Percentiles rank a stretch among this genome's conserved stretches.
Conservation (phyloP, 2,888 invertebrate species). For the Chymomyza caudatula region DNA sequence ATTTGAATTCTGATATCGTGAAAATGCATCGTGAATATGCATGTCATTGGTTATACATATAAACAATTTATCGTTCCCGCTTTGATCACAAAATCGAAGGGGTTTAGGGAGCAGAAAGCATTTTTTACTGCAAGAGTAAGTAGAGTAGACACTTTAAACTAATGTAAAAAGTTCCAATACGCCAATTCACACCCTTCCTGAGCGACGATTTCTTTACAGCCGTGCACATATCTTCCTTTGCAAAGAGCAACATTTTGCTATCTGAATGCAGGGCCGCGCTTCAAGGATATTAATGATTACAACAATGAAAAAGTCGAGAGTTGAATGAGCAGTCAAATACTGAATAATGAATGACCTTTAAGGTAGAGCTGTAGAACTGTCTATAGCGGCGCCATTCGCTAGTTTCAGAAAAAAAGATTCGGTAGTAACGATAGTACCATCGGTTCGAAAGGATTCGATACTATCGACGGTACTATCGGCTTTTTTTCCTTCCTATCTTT, state of each 20-base stretch:
- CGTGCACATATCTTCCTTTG: constrained; percentile 42
- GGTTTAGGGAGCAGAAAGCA: constrained; percentile 42
- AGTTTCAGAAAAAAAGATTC: too few species aligned
- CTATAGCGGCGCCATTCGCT: too few species aligned
- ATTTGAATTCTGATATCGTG: constrained; percentile 41
- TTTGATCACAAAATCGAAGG: constrained; percentile 29
- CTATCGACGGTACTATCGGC: too few species aligned
- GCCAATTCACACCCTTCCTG: constrained; percentile 35
- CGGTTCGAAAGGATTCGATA: too few species aligned
- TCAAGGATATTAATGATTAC: constrained; percentile 80
- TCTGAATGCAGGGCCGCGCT: constrained; percentile 80
- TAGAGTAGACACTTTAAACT: background rate
- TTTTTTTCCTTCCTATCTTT: too few species aligned
- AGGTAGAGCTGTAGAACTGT: too few species aligned
- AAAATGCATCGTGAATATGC: constrained; percentile 43
- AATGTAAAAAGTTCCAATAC: constrained; percentile 26
- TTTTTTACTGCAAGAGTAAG: constrained; percentile 53
- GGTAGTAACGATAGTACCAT: too few species aligned
- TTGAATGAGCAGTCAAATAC: constrained; percentile 60
- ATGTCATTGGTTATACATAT: constrained; percentile 37
- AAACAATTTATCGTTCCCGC: constrained; percentile 40
- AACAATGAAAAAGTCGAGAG: constrained; percentile 80
- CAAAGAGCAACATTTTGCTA: constrained; percentile 76
- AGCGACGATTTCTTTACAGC: constrained; percentile 49
- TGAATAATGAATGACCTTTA: too few species aligned